Evolutionary conservation across 2,888 invertebrate genomes (phyloP).

Genomic region (Nymphalis polychloros): DNA sequence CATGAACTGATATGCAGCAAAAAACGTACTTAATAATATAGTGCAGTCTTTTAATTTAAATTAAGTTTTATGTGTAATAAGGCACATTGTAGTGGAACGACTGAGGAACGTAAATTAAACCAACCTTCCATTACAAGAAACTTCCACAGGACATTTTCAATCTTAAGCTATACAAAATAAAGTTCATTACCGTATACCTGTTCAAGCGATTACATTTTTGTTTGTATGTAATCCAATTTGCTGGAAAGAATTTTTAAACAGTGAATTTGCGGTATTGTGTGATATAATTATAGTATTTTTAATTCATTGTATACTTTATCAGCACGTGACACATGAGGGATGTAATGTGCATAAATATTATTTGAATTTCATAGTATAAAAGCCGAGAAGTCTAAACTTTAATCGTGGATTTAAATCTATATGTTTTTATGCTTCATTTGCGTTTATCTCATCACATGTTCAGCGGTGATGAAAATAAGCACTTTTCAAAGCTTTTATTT

Average conservation of each 20-base stretch:
- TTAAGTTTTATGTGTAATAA: slow-evolving; percentile 15
- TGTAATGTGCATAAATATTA: too few relatives aligned
- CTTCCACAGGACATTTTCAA: not conserved
- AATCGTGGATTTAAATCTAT: too few relatives aligned
- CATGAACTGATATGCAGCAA: too few relatives aligned
- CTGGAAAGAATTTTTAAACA: slow-evolving; percentile 12
- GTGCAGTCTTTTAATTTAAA: slow-evolving; percentile 10
- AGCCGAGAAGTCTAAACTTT: too few relatives aligned
- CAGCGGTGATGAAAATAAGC: too few relatives aligned
- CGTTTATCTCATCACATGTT: too few relatives aligned
- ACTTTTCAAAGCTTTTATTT: too few relatives aligned
- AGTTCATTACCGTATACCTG: not conserved
- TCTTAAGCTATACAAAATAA: not conserved
- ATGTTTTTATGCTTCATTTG: too few relatives aligned
- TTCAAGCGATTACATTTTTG: slow-evolving; percentile 8
- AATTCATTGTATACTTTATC: slow-evolving; percentile 10
- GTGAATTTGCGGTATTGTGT: slow-evolving; percentile 10
- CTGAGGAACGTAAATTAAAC: slow-evolving; percentile 20
- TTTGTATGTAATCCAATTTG: slow-evolving; percentile 23
- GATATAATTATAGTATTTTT: slow-evolving; percentile 17
- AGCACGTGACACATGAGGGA: not conserved
- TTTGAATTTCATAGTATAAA: not conserved
- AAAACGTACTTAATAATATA: not conserved
- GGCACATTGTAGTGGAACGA: slow-evolving; percentile 18
- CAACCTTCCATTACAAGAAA: not conserved